These are phyloP conservation scores for Mormyrus lacerda DNA, from an alignment of 2,113 vertebrate genomes.

Conservation along the genomic window DNA sequence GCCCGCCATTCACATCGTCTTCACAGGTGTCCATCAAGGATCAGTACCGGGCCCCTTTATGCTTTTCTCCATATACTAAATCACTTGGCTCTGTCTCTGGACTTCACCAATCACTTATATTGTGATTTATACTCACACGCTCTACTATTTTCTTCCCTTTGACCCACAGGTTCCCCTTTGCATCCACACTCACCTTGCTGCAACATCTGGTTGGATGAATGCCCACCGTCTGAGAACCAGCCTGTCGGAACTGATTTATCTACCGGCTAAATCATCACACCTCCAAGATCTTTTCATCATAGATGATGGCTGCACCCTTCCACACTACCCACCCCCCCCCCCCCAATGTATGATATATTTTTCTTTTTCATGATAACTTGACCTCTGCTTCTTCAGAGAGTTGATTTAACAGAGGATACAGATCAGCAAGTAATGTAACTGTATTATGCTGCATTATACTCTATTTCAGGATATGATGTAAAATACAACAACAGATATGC, in stretches of 20 bases:
- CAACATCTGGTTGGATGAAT: conserved; percentile 18
- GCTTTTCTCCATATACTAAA: not conserved
- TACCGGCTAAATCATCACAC: not conserved
- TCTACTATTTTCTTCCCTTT: not conserved
- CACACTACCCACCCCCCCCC: not conserved
- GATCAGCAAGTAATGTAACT: not conserved
- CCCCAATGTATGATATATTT: not conserved
- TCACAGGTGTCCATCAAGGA: not conserved
- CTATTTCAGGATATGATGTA: not conserved
- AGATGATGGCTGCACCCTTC: not conserved
- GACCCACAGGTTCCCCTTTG: conserved; percentile 1
- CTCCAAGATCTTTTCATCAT: conserved; percentile 14
- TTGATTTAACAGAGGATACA: not conserved
- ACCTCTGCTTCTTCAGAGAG: not conserved
- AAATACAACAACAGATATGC: not conserved
- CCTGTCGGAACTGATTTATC: conserved; percentile 19
- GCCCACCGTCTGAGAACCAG: conserved; percentile 11
- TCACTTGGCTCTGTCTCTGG: not conserved
- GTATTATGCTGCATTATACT: not conserved
- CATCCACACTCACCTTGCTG: conserved; percentile 8
- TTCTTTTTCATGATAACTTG: not conserved
- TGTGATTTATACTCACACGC: not conserved
- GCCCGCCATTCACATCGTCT: not conserved
- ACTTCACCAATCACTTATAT: not conserved
- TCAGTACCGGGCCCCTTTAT: not conserved